Evolutionary conservation across 2,113 vertebrate species (phyloP).

Genomic region (Mastomys coucha): DNA sequence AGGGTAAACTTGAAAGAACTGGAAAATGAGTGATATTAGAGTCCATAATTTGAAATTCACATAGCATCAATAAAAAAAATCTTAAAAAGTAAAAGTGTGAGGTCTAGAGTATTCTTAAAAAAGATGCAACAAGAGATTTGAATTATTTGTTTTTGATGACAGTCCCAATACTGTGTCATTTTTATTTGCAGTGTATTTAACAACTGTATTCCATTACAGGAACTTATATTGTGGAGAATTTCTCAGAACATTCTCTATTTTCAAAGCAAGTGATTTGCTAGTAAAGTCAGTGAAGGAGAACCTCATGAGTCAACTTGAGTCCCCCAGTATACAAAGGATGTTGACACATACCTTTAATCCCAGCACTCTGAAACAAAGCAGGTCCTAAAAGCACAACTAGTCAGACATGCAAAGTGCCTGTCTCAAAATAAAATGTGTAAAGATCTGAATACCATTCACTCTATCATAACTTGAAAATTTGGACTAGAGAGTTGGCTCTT

Average conservation of each 20-base stretch:
- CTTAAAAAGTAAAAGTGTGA: not conserved
- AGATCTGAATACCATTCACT: not conserved
- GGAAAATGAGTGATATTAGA: not conserved
- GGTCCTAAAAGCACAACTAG: not conserved
- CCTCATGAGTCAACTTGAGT: not conserved
- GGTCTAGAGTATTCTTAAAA: not conserved
- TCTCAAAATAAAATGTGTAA: constrained; percentile 28
- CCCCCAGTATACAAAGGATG: not conserved
- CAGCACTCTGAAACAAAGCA: not conserved
- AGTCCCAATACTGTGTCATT: not conserved
- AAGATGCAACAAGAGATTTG: not conserved
- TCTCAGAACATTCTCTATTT: not conserved
- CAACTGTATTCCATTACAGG: not conserved
- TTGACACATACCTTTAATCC: not conserved
- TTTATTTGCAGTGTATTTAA: not conserved
- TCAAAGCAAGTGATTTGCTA: not conserved
- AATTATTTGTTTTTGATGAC: not conserved
- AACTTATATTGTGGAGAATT: not conserved
- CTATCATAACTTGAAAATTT: constrained; percentile 13
- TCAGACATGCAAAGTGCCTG: not conserved
- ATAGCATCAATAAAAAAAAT: not conserved
- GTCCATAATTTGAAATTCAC: not conserved
- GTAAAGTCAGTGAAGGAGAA: not conserved
- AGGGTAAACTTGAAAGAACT: not conserved
- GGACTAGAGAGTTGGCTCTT: too few relatives aligned